These are phyloP conservation scores for Acanthiza pusilla DNA, from an alignment of 2,797 vertebrate genomes.

Conservation along the genomic window DNA sequence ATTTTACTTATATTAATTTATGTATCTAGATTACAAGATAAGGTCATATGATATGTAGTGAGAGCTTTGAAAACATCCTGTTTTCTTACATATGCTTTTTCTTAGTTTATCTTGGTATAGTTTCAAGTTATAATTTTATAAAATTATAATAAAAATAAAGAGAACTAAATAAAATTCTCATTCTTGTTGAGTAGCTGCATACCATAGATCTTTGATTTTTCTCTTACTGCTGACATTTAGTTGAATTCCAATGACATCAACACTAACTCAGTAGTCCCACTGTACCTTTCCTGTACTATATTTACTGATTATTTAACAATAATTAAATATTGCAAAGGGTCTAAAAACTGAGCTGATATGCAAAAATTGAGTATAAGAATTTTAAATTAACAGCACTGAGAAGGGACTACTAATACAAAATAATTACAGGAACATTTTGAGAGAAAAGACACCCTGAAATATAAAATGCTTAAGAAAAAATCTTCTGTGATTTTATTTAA, in stretches of 20 bases:
- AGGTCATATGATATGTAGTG: not conserved
- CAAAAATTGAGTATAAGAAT: not conserved
- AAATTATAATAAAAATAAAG: not conserved
- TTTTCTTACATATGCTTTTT: not conserved
- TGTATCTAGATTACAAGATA: not conserved
- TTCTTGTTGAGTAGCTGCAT: not conserved
- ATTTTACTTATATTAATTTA: not conserved
- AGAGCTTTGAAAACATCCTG: not conserved
- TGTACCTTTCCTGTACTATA: not conserved
- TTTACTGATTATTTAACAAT: not conserved
- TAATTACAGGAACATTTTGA: not conserved
- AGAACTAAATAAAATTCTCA: not conserved
- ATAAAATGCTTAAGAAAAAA: not conserved
- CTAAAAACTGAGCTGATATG: not conserved
- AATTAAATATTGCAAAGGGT: not conserved
- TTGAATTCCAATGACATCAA: not conserved
- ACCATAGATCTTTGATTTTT: not conserved
- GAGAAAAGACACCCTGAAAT: not conserved
- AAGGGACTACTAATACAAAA: not conserved
- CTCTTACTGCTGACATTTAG: not conserved
- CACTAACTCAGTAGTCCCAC: not conserved
- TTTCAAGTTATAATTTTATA: not conserved
- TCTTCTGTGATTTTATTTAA: not conserved
- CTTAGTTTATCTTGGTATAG: not conserved
- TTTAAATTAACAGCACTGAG: not conserved